Percentiles rank a stretch among this genome's conserved stretches.
Evolutionary conservation across 2,797 vertebrate genomes (phyloP).

Genomic region (Pangasius macronema): DNA sequence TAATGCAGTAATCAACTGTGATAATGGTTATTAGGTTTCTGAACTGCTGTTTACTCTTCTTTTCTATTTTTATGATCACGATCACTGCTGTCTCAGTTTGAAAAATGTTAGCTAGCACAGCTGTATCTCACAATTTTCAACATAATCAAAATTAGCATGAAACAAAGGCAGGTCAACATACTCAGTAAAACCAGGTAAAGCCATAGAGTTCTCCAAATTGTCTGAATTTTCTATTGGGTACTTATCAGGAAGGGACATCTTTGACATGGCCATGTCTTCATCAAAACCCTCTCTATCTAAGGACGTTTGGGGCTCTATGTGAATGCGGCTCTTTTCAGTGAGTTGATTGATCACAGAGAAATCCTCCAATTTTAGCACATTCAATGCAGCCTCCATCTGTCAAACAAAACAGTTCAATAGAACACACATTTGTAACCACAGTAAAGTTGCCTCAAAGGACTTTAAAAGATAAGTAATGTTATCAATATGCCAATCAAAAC

Average conservation of each 20-base stretch:
- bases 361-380: slow-evolving; percentile 56
- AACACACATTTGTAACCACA: neutral
- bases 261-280: neutral
- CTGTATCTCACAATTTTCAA: neutral
- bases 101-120: neutral
- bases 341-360: slow-evolving; percentile 48
- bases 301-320: neutral
- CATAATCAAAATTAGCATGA: slow-evolving; percentile 8
- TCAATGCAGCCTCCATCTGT: slow-evolving; percentile 47
- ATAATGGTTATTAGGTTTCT: neutral
- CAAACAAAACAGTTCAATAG: neutral
- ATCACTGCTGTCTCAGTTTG: neutral
- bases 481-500: neutral
- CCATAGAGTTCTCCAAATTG: neutral
- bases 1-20: neutral
- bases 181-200: neutral
- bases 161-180: slow-evolving; percentile 18
- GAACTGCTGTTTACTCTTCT: neutral
- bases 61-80: neutral
- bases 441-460: no score
- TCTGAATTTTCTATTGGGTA: neutral
- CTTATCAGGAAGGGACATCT: neutral
- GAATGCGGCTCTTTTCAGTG: slow-evolving; percentile 43
- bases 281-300: slow-evolving; percentile 1
- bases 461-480: neutral